Conservation (phyloP, 2,888 invertebrate species). For the Glaucopsyche alexis region DNA sequence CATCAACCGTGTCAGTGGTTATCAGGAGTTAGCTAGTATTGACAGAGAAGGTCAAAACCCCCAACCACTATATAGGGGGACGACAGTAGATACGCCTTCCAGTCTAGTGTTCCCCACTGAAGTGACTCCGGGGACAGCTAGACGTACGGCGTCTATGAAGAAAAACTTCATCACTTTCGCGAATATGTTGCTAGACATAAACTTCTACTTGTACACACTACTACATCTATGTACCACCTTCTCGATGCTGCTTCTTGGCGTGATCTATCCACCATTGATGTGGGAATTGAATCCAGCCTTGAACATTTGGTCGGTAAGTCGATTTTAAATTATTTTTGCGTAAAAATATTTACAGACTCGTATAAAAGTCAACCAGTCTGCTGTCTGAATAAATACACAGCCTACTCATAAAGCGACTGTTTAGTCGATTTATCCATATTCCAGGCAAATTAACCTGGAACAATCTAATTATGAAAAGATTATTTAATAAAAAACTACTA, state of each 20-base stretch:
- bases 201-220: conserved; percentile 79
- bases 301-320: conserved; percentile 70
- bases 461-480: no score
- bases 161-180: conserved; percentile 69
- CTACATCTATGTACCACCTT: conserved; percentile 77
- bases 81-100: conserved; percentile 70
- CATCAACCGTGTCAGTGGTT: conserved; percentile 55
- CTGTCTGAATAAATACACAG: no score
- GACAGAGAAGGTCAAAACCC: conserved; percentile 64
- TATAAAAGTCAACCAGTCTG: no score
- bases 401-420: no score
- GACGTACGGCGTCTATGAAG: conserved; percentile 66
- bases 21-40: conserved; percentile 68
- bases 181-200: conserved; percentile 66
- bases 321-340: no score
- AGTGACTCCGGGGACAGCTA: conserved; percentile 61
- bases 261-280: conserved; percentile 76
- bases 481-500: no score
- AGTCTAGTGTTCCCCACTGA: conserved; percentile 62
- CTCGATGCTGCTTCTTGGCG: conserved; percentile 73
- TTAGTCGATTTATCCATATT: no score
- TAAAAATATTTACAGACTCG: no score
- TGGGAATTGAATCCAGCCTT: conserved; percentile 66
- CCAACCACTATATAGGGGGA: conserved; percentile 78
- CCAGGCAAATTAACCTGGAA: no score